Base-by-base conservation (phyloP, 2,797 vertebrate genomes). In the Platalea minor region DNA sequence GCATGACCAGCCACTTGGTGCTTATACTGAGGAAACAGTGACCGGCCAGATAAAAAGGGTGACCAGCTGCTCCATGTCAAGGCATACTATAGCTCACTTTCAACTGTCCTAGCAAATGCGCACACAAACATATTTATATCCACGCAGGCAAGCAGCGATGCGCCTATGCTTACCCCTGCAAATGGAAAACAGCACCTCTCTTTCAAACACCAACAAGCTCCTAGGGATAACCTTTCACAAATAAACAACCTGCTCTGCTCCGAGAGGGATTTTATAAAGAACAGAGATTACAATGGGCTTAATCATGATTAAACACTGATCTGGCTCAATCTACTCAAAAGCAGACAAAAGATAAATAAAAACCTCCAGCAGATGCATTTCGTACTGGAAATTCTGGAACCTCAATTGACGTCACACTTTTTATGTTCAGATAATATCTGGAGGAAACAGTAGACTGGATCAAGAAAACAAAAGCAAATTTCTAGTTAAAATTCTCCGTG, bases 261-360 rank as follows among this genome's bases (percentile, higher is more conserved):
- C 0, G 41, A 95, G 84, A 96, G 84, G 87, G 86, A 92, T 96
- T 94, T 80, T 84, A 91, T 88, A 88, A 69, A 90, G 91, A 89
- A 95, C 85, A 67, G 82, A 79, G 91, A 97, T 91, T 92, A 89
- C 76, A 96, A 93, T 91, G 89, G 92, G 51, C 93, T 97, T 96
- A 96, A 96, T 95, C 87, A 90, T 7, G 68, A 95, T 93, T 92
- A 97, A 96, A 94, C 54, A 94, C 87, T 68, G 91, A 95, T 95
- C 89, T 93, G 95, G 93, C 72, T 97, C 88, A 96, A 95, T 85
- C 91, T 88, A 89, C 93, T 93, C 90, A 67, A 91, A 95, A 91
- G 93, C 80, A 84, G 92, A 95, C 89, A 93, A 94, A 95, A 95
- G 92, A 95, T 88, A 93, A 97, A 88, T 94, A 88, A 85, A 92